Base-by-base conservation (phyloP, 2,888 invertebrate genomes). In the Caprella mutica region DNA sequence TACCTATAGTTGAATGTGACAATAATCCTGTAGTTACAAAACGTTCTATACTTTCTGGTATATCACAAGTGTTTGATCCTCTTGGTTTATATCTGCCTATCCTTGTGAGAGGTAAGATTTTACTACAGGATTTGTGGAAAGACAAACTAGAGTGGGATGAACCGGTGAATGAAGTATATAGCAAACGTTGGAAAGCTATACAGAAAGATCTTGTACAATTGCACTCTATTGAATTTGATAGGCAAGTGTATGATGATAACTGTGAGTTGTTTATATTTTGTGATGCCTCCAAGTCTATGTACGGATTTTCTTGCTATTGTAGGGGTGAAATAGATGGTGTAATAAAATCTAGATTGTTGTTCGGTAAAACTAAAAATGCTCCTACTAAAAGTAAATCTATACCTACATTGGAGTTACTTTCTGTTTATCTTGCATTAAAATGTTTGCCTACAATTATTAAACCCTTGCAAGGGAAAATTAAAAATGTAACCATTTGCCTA, bases 391-490 rank as follows among this genome's bases (percentile, higher is more conserved):
- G 4, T 12, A 52, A 42, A 21, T 21, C 53, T 6, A 6, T 52
- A 4, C 53, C 53, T 40, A 40, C 29, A 17, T 3, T 52, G 9
- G 53, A 52, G 23, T 42, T 52, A 2, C n/a, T 52, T n/a, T 21
- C 53, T 12, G 42, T 52, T 5, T 52, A 19, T 3, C 39, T 52
- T 44, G 19, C 42, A 9, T 43, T 52, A 4, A 52, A 52, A 43
- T 23, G 53, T 26, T 33, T 52, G 33, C n/a, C 43, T 17, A 14
- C 27, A 8, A 3, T 52, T 21, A n/a, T 43, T 52, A 9, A 19
- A 14, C 23, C 8, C 17, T 42, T 23, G 1, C 6, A 14, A 23
- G 12, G 17, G 3, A 9, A 6, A 3, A 9, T 43, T 52, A 21
- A 42, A 24, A 23, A 1, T 1, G 17, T 46, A 3, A 9, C 12